Base-by-base conservation (phyloP, 2,797 vertebrate species). In the Enteromius thamalakanensis region DNA sequence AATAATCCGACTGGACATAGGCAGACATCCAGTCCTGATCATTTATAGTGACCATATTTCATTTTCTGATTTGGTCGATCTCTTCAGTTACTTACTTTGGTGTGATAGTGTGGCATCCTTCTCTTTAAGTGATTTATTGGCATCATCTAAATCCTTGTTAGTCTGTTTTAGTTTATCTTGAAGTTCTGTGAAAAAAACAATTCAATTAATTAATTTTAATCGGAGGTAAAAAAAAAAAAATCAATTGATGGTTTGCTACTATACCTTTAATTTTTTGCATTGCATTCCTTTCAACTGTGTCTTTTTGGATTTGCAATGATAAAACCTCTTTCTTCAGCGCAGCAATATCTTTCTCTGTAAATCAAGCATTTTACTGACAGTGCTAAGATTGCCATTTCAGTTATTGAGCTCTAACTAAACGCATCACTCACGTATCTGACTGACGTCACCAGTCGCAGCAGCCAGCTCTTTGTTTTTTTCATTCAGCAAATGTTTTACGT, bases 31-130 rank as follows among this genome's bases (percentile, higher is more conserved):
- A 29, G n/a, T 51, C 29, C 19, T 76, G 4, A 26, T 76, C 14
- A 60, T 45, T 55, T 53, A 19, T 53, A n/a, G 32, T 19, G 55
- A 55, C 15, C 75, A 40, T 7, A 26, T 9, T 19, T 58, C 6
- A 23, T 60, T 71, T 80, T 80, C 53, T 72, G 12, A 68, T 37
- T 26, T 9, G 47, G 14, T 37, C 21, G 26, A 55, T 68, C 17
- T 51, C 47, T 68, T 49, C 19, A 34, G 49, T 45, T 14, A 87
- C 91, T 89, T 74, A 92, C 92, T 78, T 55, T 82, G 42, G n/a
- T 87, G 79, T 65, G 87, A 55, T 34, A 86, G 71, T 14, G 6
- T 0, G 14, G 55, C 58, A 0, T 89, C 84, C 9, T 34, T n/a
- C 7, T 65, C 77, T 67, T 89, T 85, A 32, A 93, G 58, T 17